These are phyloP conservation scores for Eupithecia centaureata DNA, from an alignment of 2,888 invertebrate species.

Conservation along the genomic window DNA sequence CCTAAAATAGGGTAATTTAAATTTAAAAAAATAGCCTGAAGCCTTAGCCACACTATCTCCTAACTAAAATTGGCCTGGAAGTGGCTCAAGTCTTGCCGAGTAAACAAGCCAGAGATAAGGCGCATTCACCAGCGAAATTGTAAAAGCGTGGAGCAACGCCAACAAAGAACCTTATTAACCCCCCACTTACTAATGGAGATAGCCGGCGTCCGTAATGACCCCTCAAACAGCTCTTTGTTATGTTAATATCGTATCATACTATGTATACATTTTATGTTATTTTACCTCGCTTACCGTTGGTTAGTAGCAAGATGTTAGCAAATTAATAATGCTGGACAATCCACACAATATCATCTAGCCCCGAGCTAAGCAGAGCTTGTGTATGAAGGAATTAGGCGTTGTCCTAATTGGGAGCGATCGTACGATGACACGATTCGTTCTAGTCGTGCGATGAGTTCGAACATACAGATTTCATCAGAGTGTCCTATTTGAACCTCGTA, in stretches of 20 bases:
- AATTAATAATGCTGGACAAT: too few relatives aligned
- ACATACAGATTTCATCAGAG: too few relatives aligned
- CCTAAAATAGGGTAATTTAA: neutral
- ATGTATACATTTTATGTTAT: constrained; percentile 50
- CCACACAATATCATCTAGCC: too few relatives aligned
- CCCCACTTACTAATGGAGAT: constrained; percentile 75
- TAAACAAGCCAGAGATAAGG: constrained; percentile 76
- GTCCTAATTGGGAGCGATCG: too few relatives aligned
- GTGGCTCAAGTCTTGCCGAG: constrained; percentile 58
- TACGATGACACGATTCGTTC: too few relatives aligned
- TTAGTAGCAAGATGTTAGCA: neutral
- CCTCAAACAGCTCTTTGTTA: constrained; percentile 60
- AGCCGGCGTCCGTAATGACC: constrained; percentile 57
- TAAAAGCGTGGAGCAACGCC: constrained; percentile 65
- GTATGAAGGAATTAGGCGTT: too few relatives aligned
- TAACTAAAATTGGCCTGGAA: constrained; percentile 69
- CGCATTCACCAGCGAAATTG: constrained; percentile 77
- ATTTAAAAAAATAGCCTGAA: neutral
- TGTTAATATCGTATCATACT: constrained; percentile 57
- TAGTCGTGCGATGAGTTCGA: too few relatives aligned
- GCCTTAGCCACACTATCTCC: constrained; percentile 30
- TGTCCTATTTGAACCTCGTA: too few relatives aligned
- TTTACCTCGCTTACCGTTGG: constrained; percentile 45
- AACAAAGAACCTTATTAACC: constrained; percentile 81
- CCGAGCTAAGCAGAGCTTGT: too few relatives aligned